A percentile compares a stretch with the other conserved stretches of the same genome.
Evolutionary conservation across 2,113 vertebrate genomes (phyloP).

Genomic region (Mus pahari): DNA sequence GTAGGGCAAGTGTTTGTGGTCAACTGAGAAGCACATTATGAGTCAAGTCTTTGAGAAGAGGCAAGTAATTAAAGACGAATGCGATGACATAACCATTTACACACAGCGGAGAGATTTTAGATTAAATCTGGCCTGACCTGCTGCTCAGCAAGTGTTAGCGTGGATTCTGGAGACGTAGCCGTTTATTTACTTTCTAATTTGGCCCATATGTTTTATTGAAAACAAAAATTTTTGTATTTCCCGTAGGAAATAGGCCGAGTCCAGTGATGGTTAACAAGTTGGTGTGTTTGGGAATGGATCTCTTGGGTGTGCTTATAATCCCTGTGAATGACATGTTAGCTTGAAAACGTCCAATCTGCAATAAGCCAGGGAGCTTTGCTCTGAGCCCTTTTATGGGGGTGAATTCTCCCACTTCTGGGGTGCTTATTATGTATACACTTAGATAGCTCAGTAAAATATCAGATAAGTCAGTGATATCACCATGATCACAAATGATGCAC

Average conservation of each 20-base stretch:
- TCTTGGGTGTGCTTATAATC: conserved; percentile 55
- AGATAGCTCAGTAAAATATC: background rate
- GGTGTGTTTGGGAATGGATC: conserved; percentile 75
- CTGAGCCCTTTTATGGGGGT: background rate
- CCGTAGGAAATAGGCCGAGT: conserved; percentile 78
- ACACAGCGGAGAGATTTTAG: conserved; percentile 87
- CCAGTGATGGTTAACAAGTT: conserved; percentile 77
- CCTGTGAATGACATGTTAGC: conserved; percentile 58
- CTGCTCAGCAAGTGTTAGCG: conserved; percentile 91
- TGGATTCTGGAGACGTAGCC: conserved; percentile 86
- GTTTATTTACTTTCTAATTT: conserved; percentile 90
- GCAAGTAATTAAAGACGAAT: conserved; percentile 92
- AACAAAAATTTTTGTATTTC: conserved; percentile 82
- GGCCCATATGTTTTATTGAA: conserved; percentile 88
- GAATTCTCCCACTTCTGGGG: background rate
- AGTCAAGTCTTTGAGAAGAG: conserved; percentile 90
- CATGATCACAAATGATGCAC: background rate
- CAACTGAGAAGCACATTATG: conserved; percentile 89
- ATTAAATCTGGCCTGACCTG: conserved; percentile 89
- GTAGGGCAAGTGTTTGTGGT: conserved; percentile 92
- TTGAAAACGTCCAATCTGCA: conserved; percentile 30
- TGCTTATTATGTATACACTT: background rate
- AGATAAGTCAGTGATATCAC: background rate
- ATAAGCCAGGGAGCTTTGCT: conserved; percentile 21
- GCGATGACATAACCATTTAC: conserved; percentile 92